These are phyloP conservation scores for Isurus oxyrinchus DNA, from an alignment of 2,113 vertebrate genomes.

Conservation along the genomic window DNA sequence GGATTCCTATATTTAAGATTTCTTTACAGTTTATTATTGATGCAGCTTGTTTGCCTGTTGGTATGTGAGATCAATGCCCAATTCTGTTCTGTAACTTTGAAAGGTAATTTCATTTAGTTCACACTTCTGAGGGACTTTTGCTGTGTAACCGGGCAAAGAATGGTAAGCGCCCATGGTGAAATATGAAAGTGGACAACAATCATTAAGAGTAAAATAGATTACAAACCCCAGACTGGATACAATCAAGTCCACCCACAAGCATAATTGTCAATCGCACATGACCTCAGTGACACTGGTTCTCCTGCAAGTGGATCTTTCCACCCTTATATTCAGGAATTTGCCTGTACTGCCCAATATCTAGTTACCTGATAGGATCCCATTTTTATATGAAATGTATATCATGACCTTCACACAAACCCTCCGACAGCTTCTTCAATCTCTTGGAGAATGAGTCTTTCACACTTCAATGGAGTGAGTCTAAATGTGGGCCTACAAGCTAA, in stretches of 20 bases:
- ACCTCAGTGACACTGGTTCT: background rate
- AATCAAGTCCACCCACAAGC: background rate
- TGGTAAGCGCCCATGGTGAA: background rate
- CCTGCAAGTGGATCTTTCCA: background rate
- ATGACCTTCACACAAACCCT: background rate
- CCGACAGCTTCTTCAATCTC: background rate
- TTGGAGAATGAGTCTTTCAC: background rate
- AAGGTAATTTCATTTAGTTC: background rate
- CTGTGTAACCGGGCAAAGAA: background rate
- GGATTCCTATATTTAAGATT: background rate
- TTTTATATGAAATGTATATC: background rate
- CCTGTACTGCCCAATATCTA: background rate
- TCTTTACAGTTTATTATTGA: too few species aligned
- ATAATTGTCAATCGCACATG: background rate
- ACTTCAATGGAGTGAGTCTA: background rate
- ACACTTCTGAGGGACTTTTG: background rate
- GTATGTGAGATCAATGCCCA: background rate
- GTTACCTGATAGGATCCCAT: background rate
- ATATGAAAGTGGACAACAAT: background rate
- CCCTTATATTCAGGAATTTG: background rate
- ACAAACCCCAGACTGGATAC: background rate
- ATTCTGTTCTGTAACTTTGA: background rate
- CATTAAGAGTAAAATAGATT: background rate
- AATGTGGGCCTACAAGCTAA: background rate
- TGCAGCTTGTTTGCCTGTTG: background rate